These are phyloP conservation scores for Halyomorpha halys DNA, from an alignment of 1,140 invertebrate species.

Conservation along the genomic window DNA sequence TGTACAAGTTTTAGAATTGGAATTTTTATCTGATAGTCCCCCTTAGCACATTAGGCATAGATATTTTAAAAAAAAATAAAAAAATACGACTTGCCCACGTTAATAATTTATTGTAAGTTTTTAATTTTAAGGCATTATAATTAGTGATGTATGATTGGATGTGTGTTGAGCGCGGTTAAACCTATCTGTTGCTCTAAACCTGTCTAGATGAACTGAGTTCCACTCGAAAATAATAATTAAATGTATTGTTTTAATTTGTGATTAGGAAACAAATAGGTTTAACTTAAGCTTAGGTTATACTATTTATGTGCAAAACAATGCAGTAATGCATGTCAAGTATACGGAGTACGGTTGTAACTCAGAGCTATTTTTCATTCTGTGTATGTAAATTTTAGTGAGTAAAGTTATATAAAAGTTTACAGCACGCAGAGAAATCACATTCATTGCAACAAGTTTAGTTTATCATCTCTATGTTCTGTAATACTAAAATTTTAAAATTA, in stretches of 20 bases:
- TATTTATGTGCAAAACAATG: constrained; percentile 27
- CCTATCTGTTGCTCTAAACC: constrained; percentile 21
- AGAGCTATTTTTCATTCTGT: constrained; percentile 30
- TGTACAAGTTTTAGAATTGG: constrained; percentile 22
- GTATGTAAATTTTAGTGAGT: constrained; percentile 29
- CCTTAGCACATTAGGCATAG: constrained; percentile 26
- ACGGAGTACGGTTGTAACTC: constrained; percentile 29
- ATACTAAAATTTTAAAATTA: constrained; percentile 30
- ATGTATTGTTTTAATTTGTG: not conserved
- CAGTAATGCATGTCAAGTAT: constrained; percentile 27
- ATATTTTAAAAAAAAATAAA: constrained; percentile 20
- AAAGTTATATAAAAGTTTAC: constrained; percentile 28
- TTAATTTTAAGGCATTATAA: constrained; percentile 28
- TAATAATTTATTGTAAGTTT: constrained; percentile 29
- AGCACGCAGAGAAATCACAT: constrained; percentile 28
- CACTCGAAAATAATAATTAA: constrained; percentile 1
- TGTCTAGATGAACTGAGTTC: not conserved
- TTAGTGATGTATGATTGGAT: constrained; percentile 27
- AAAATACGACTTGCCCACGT: constrained; percentile 27
- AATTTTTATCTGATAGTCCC: constrained; percentile 25
- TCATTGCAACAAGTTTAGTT: constrained; percentile 29
- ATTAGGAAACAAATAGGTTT: constrained; percentile 26
- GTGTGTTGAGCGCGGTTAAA: constrained; percentile 27
- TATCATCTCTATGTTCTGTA: constrained; percentile 30
- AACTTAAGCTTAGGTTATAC: constrained; percentile 25